Evolutionary conservation across 2,113 vertebrate genomes (phyloP).

Genomic region (Sialia sialis): DNA sequence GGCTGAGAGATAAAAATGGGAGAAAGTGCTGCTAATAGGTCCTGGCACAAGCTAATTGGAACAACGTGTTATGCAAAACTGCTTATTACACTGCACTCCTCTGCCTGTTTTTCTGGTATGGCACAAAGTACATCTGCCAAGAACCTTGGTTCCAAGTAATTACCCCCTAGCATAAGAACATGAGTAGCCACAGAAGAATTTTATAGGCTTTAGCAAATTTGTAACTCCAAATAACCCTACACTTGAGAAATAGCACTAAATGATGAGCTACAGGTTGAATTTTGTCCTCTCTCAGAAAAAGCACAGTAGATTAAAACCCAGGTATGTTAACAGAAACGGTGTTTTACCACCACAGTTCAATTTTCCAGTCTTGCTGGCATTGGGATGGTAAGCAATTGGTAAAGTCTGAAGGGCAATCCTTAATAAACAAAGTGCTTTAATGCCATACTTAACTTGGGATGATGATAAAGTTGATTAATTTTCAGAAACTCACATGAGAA

Average conservation of each 20-base stretch:
- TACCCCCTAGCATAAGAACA: neutral
- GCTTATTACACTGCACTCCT: neutral
- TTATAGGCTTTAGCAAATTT: neutral
- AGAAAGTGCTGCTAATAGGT: conserved; percentile 3
- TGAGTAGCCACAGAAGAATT: neutral
- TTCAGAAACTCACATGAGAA: neutral
- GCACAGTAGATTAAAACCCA: neutral
- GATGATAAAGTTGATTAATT: neutral
- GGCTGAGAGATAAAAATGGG: neutral
- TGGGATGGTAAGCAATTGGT: neutral
- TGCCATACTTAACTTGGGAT: neutral
- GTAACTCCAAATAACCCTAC: neutral
- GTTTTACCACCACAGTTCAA: neutral
- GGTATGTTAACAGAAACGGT: neutral
- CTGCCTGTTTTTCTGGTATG: conserved; percentile 12
- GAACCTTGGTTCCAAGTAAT: neutral
- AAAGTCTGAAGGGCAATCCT: neutral
- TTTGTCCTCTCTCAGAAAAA: neutral
- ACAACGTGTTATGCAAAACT: neutral
- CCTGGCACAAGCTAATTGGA: neutral
- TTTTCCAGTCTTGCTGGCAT: neutral
- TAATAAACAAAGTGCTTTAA: neutral
- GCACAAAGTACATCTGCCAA: neutral
- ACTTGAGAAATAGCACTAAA: neutral
- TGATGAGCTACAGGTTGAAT: neutral